Evolutionary conservation across 2,113 vertebrate genomes (phyloP).

Genomic region (Pelodiscus sinensis): DNA sequence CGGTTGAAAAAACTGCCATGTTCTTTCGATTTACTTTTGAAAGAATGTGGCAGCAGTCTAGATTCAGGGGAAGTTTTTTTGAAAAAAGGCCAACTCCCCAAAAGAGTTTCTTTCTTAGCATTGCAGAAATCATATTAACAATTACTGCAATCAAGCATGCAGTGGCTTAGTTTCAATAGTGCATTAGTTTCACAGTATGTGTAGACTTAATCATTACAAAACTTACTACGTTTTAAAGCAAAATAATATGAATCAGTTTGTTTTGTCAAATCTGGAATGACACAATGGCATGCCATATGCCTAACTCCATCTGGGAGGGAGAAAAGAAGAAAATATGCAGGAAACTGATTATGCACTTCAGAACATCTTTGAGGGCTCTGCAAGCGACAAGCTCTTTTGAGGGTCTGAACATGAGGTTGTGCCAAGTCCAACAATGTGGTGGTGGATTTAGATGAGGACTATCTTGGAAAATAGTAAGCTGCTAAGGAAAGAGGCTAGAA

Average conservation of each 20-base stretch:
- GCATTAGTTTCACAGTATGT: background rate
- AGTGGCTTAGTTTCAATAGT: fast-evolving
- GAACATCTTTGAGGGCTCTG: background rate
- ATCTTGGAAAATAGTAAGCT: background rate
- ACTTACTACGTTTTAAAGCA: background rate
- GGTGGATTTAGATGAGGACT: background rate
- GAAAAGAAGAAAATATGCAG: background rate
- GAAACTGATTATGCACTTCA: fast-evolving
- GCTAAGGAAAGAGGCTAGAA: background rate
- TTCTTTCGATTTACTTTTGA: no score
- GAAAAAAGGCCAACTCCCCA: background rate
- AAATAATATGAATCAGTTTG: fast-evolving
- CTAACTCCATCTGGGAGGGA: background rate
- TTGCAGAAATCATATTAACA: background rate
- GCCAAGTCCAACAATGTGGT: background rate
- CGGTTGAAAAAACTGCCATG: no score
- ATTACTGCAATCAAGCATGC: fast-evolving
- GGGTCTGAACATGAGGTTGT: slow-evolving; percentile 46
- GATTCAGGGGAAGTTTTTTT: no score
- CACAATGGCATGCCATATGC: fast-evolving
- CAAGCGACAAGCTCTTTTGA: background rate
- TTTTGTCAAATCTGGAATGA: background rate
- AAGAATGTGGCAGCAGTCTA: no score
- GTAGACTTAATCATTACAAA: background rate
- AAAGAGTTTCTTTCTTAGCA: background rate